A percentile compares a stretch with the other conserved stretches of the same genome.
Conservation (phyloP, 2,888 invertebrate genomes). For the Coenonympha glycerion region DNA sequence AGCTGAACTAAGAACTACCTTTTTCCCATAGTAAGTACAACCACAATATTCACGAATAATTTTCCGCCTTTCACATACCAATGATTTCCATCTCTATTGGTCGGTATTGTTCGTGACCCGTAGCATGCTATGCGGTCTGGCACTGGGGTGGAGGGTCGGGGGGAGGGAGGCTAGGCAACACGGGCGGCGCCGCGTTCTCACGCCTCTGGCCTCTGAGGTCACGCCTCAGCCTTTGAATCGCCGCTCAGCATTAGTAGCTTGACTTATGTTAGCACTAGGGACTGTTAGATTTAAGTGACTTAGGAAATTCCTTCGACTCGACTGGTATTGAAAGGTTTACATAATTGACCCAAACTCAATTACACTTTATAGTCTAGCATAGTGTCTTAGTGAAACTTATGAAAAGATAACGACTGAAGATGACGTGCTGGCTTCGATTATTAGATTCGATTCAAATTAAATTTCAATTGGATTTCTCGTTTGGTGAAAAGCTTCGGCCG, state of each 20-base stretch:
- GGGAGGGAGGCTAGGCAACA: conserved; percentile 36
- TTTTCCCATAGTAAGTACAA: background rate
- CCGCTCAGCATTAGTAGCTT: conserved; percentile 44
- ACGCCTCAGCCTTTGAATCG: conserved; percentile 69
- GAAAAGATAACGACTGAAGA: no score
- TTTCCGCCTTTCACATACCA: conserved; percentile 18
- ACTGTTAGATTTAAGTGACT: conserved; percentile 14
- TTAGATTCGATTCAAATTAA: no score
- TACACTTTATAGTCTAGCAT: no score
- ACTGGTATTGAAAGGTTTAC: background rate
- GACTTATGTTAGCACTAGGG: conserved; percentile 27
- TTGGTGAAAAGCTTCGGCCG: no score
- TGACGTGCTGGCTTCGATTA: no score
- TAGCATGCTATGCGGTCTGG: conserved; percentile 40
- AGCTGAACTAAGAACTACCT: no score
- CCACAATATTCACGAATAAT: background rate
- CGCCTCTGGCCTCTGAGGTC: conserved; percentile 72
- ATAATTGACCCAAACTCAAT: no score
- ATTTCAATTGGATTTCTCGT: no score
- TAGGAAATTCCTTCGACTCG: conserved; percentile 8
- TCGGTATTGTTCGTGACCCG: conserved; percentile 36
- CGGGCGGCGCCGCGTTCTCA: conserved; percentile 64
- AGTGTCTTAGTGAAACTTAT: no score
- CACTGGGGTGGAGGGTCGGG: conserved; percentile 23
- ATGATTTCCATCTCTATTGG: conserved; percentile 21